A percentile compares a stretch with the other conserved stretches of the same genome.
Evolutionary conservation across 2,888 invertebrate genomes (phyloP).

Genomic region (Xanthorhoe designata): DNA sequence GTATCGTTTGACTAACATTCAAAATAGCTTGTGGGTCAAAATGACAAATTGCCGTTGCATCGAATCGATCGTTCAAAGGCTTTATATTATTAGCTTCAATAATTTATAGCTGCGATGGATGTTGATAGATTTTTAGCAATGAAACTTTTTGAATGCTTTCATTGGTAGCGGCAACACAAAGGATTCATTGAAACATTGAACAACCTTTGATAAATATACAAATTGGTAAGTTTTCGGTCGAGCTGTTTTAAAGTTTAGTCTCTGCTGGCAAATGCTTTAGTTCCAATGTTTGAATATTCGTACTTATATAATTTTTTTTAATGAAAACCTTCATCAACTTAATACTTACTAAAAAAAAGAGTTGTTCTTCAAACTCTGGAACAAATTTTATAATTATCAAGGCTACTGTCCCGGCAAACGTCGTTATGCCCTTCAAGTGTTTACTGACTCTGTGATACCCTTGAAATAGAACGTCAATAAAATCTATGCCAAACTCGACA

Average conservation of each 20-base stretch:
- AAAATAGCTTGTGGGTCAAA: constrained; percentile 16
- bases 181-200: neutral
- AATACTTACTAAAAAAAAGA: too few relatives aligned
- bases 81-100: constrained; percentile 36
- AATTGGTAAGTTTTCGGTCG: neutral
- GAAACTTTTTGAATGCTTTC: neutral
- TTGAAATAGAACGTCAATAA: too few relatives aligned
- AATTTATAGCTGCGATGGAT: constrained; percentile 45
- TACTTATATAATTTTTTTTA: too few relatives aligned
- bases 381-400: too few relatives aligned
- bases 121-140: constrained; percentile 34
- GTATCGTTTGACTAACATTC: constrained; percentile 22
- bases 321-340: too few relatives aligned
- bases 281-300: too few relatives aligned
- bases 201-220: neutral
- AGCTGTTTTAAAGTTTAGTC: neutral
- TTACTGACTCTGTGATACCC: too few relatives aligned
- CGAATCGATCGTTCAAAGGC: constrained; percentile 42
- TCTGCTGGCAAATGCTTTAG: too few relatives aligned
- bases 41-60: constrained; percentile 66
- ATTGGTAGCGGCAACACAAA: neutral
- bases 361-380: too few relatives aligned
- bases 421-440: too few relatives aligned
- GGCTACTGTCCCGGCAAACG: too few relatives aligned
- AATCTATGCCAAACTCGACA: too few relatives aligned